Percentiles rank a stretch among this genome's conserved stretches.
phyloP scores from a whole-genome alignment of 2,888 invertebrate genomes.

The Phalangium opilio region DNA sequence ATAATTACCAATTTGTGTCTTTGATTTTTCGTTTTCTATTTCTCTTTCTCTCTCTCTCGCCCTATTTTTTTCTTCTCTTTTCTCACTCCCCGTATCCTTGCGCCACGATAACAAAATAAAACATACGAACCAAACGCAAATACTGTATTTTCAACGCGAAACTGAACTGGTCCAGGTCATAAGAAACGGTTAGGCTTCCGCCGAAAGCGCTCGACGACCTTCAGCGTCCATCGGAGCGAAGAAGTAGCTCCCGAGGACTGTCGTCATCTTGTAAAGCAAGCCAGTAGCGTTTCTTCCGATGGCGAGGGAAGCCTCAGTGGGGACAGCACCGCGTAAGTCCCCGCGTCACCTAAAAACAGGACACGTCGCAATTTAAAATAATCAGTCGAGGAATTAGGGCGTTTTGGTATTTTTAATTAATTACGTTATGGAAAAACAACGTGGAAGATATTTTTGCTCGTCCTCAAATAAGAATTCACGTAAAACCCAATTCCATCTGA shows the following conservation, averaged over 20 bases:
- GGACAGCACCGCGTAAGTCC: constrained; percentile 22
- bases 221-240: constrained; percentile 96
- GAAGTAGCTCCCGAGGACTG: constrained; percentile 84
- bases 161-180: constrained; percentile 15
- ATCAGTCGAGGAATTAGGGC: not conserved
- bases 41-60: too few relatives aligned
- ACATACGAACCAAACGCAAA: too few relatives aligned
- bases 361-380: not conserved
- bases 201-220: constrained; percentile 65
- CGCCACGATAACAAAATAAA: too few relatives aligned
- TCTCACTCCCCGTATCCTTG: too few relatives aligned
- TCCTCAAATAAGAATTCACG: constrained; percentile 1
- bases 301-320: constrained; percentile 46
- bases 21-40: too few relatives aligned
- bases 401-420: not conserved
- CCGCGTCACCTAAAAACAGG: constrained; percentile 6
- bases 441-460: not conserved
- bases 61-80: too few relatives aligned
- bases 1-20: too few relatives aligned
- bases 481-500: not conserved
- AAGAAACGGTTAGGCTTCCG: constrained; percentile 29
- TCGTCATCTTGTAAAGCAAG: constrained; percentile 50
- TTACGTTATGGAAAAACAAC: not conserved
- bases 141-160: too few relatives aligned
- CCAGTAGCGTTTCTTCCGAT: constrained; percentile 85